These are phyloP conservation scores for Eciton burchellii DNA, from an alignment of 1,140 invertebrate species.

Conservation along the genomic window DNA sequence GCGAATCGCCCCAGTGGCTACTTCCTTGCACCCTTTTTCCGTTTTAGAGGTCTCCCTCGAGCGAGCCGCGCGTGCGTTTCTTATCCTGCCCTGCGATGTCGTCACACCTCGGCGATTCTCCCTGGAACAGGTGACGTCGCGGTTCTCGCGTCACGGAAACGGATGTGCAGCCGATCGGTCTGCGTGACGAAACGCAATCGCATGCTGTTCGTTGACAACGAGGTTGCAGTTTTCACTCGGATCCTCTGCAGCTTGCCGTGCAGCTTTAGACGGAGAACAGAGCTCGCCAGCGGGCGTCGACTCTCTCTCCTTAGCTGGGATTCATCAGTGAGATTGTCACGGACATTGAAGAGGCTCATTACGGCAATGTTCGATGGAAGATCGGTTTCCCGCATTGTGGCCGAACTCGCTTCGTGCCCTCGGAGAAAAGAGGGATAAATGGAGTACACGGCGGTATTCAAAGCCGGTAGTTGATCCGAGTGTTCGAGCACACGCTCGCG, in stretches of 20 bases:
- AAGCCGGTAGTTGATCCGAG: slow-evolving; percentile 74
- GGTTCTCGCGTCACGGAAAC: slow-evolving; percentile 67
- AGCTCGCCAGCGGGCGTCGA: not conserved
- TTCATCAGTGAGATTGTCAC: slow-evolving; percentile 23
- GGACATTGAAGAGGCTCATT: slow-evolving; percentile 6
- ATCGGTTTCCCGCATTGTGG: slow-evolving; percentile 65
- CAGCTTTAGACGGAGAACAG: not conserved
- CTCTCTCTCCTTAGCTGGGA: slow-evolving; percentile 28
- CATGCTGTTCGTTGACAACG: not conserved
- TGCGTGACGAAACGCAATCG: slow-evolving; percentile 32
- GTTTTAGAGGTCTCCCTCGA: slow-evolving; percentile 26
- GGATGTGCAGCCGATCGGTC: slow-evolving; percentile 60
- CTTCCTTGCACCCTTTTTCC: slow-evolving; percentile 67
- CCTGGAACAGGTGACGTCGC: slow-evolving; percentile 70
- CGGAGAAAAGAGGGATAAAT: slow-evolving; percentile 66
- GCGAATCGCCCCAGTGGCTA: slow-evolving; percentile 58
- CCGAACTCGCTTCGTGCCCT: slow-evolving; percentile 65
- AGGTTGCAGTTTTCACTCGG: not conserved
- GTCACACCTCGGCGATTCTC: slow-evolving; percentile 67
- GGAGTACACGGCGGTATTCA: slow-evolving; percentile 51
- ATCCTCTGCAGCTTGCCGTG: not conserved
- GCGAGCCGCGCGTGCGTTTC: slow-evolving; percentile 46
- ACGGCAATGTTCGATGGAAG: slow-evolving; percentile 37
- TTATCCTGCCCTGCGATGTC: slow-evolving; percentile 65
- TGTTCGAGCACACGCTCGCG: slow-evolving; percentile 72